A percentile compares a stretch with the other conserved stretches of the same genome.
These are phyloP conservation scores for Alaudala cheleensis DNA, from an alignment of 2,113 vertebrate genomes.

Conservation along the genomic window DNA sequence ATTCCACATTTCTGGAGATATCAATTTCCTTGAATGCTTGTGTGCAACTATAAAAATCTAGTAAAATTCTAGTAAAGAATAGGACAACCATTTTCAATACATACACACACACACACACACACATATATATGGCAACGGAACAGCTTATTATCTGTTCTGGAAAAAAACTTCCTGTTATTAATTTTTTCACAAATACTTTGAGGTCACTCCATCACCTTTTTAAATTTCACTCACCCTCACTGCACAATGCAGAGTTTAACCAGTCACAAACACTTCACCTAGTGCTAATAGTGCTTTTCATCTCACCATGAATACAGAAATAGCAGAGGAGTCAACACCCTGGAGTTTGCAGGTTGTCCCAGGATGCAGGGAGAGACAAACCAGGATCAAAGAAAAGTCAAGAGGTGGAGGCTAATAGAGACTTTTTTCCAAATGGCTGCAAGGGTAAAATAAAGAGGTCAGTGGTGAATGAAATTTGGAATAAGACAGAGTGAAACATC, in stretches of 20 bases:
- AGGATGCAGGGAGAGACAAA: background rate
- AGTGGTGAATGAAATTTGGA: background rate
- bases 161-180: background rate
- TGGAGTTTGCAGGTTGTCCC: background rate
- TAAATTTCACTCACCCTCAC: background rate
- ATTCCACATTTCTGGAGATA: background rate
- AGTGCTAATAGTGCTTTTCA: background rate
- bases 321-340: background rate
- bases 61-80: background rate
- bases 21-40: background rate
- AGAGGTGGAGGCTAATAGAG: background rate
- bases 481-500: background rate
- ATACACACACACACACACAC: background rate
- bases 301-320: background rate
- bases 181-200: background rate
- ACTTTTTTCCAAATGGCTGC: background rate
- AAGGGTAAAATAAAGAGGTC: background rate
- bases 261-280: background rate
- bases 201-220: rapidly evolving
- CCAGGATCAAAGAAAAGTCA: background rate
- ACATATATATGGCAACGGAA: background rate
- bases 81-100: background rate
- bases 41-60: background rate
- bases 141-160: background rate
- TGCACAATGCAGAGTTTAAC: background rate